Base-by-base conservation (phyloP, 2,113 vertebrate genomes). In the Benitochromis conjunctus region DNA sequence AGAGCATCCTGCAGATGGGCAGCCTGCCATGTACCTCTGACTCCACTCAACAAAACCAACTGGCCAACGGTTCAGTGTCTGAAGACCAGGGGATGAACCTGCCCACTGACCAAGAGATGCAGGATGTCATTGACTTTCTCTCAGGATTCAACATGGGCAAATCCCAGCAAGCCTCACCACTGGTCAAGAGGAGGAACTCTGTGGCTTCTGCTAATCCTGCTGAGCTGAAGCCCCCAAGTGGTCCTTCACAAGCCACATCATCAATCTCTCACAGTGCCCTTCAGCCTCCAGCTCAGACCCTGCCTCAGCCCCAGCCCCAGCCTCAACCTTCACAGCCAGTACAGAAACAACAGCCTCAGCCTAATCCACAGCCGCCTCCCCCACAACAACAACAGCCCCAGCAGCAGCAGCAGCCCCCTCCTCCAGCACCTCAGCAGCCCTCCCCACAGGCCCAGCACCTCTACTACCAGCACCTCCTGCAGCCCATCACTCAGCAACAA, bases 121-220 rank as follows among this genome's bases (percentile, higher is more conserved):
- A 99, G 93, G 99, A 99, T 58, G 98, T 99, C 85, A 99, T 99
- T 4, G 99, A 99, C 94, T 99, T 99, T 94, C 97, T 99, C 84
- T 99, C 99, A 19, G 98, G 99, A 77, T 99, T 99, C 95, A 99
- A 98, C 94, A 98, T 99, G 98, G 97, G 98, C 83, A 99, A 99
- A 94, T 99, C 98, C 46, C 99, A 99, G 95, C 98, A 99, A 95
- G 97, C 98, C 6, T 99, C 98, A 4, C 98, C 98, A 0, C 86
- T 98, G 95, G 96, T 97, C 85, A 99, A 98, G 92, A 97, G 98
- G 92, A 98, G 97, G 91, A 98, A 98, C 94, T 99, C 98, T 5
- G 95, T 97, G 86, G 97, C 97, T 0, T 97, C 98, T 10, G 95
- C 97, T n/a, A 94, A 97, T 18, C 96, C 96, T 3, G 90, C 97